A percentile compares a stretch with the other conserved stretches of the same genome.
phyloP scores from a whole-genome alignment of 2,797 vertebrate genomes.

The Pseudomugil gertrudae region DNA sequence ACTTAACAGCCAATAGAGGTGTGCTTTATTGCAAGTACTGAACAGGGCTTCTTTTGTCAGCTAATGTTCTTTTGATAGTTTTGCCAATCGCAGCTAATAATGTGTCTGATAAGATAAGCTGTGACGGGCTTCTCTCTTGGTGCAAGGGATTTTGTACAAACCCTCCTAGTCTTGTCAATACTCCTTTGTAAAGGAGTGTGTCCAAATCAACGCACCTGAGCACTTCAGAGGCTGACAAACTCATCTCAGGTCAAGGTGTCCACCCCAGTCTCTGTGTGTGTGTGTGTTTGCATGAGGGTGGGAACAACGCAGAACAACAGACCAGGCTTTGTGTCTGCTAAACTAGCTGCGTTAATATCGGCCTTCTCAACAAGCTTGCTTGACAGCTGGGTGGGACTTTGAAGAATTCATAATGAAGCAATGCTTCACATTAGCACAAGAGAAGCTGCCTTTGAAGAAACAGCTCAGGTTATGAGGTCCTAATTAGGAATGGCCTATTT shows the following conservation, averaged over 20 bases:
- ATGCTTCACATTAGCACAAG: constrained; percentile 80
- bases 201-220: constrained; percentile 82
- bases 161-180: constrained; percentile 75
- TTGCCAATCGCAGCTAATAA: constrained; percentile 85
- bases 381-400: constrained; percentile 82
- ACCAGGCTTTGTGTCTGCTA: constrained; percentile 67
- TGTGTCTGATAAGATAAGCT: constrained; percentile 84
- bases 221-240: constrained; percentile 65
- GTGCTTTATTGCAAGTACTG: constrained; percentile 71
- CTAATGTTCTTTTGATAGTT: constrained; percentile 86
- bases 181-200: constrained; percentile 72
- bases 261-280: constrained; percentile 35
- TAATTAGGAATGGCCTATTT: constrained; percentile 84
- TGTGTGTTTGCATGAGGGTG: constrained; percentile 54
- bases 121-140: constrained; percentile 55
- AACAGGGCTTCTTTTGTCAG: constrained; percentile 73
- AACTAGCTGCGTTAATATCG: constrained; percentile 71
- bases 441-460: constrained; percentile 82
- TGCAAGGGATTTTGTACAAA: constrained; percentile 62
- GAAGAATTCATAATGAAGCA: constrained; percentile 83
- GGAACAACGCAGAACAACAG: constrained; percentile 69
- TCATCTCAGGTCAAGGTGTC: constrained; percentile 65
- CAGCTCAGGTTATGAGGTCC: constrained; percentile 80
- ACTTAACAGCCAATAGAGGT: constrained; percentile 67
- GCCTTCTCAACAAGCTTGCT: constrained; percentile 74